Base-by-base conservation (phyloP, 1,140 invertebrate genomes). In the Lordiphosa stackelbergi region DNA sequence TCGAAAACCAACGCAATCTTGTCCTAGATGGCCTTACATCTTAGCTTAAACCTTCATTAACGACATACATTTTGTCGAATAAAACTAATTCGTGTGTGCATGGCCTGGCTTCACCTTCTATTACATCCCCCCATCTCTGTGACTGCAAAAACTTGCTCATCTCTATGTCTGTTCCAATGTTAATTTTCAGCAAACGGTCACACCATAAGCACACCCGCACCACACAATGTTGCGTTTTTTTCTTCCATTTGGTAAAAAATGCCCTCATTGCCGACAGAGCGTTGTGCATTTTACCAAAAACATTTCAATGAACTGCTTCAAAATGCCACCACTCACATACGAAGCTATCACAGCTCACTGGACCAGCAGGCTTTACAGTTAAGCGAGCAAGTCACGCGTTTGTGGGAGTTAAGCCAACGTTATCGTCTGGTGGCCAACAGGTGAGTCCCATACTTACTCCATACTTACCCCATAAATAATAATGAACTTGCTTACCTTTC, bases 351-450 rank as follows among this genome's bases (percentile, higher is more conserved):
- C 6, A 11, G 7, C 2, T 9, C 36, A 13, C 6, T 57, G 7
- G 16, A n/a, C 24, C 10, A 10, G 10, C 46, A 31, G n/a, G 6
- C 13, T 24, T 49, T 46, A 16, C 31, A 43, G 0, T 38, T 79
- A 0, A 34, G 19, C 5, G 37, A 12, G 8, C 36, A 60, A n/a
- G 49, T 62, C 2, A 45, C 42, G 16, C 58, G 43, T 1, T 38
- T 81, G n/a, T 74, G 66, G 66, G 74, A 79, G 9, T 12, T 74
- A 7, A 55, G 45, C 5, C 74, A 71, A 49, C 48, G 74, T 3
- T 53, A 68, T 8, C 41, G 41, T 11, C 8, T 71, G 9, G 58
- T 68, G 9, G 38, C 47, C n/a, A 36, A 41, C n/a, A 45, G 71
- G 74, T 79, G 68, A 71, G 41, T 4, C 8, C 4, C 1, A 51